A percentile compares a stretch with the other conserved stretches of the same genome.
Evolutionary conservation across 2,888 invertebrate genomes (phyloP).

Genomic region (Diogma glabrata): DNA sequence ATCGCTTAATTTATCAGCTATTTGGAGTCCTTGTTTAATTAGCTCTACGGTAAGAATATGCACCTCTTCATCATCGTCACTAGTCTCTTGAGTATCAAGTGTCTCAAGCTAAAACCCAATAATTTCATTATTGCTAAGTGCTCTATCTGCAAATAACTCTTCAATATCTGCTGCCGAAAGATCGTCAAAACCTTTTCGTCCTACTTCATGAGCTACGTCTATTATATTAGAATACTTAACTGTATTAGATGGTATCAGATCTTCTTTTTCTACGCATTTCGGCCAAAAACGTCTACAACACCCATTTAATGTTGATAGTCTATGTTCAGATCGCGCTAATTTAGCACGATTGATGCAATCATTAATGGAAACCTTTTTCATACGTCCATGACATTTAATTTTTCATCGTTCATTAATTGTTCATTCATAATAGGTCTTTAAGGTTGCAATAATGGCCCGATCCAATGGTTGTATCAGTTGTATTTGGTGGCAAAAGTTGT

Average conservation of each 20-base stretch:
- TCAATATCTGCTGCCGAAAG: conserved; percentile 18
- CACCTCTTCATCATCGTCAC: neutral
- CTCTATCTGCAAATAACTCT: neutral
- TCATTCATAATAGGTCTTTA: neutral
- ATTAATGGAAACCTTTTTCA: conserved; percentile 20
- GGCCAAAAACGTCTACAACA: conserved; percentile 22
- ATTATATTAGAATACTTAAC: conserved; percentile 21
- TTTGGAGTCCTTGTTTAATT: neutral
- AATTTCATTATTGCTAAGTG: neutral
- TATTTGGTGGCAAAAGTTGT: no score
- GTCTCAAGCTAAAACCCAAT: neutral
- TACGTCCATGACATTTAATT: conserved; percentile 18
- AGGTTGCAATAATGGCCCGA: neutral
- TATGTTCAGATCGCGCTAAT: conserved; percentile 18
- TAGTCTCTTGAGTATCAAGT: neutral
- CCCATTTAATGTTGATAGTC: conserved; percentile 20
- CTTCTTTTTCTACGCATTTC: conserved; percentile 22
- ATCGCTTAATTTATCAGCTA: neutral
- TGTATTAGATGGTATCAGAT: conserved; percentile 19
- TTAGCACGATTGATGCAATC: conserved; percentile 20
- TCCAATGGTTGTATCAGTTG: neutral
- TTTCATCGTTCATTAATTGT: neutral
- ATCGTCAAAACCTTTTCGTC: conserved; percentile 23
- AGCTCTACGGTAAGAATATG: neutral
- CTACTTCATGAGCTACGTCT: conserved; percentile 21